Evolutionary conservation across 2,888 invertebrate genomes (phyloP), one percentile per base, ranked within the genome.

Genomic region (Drosophila seclusa): DNA sequence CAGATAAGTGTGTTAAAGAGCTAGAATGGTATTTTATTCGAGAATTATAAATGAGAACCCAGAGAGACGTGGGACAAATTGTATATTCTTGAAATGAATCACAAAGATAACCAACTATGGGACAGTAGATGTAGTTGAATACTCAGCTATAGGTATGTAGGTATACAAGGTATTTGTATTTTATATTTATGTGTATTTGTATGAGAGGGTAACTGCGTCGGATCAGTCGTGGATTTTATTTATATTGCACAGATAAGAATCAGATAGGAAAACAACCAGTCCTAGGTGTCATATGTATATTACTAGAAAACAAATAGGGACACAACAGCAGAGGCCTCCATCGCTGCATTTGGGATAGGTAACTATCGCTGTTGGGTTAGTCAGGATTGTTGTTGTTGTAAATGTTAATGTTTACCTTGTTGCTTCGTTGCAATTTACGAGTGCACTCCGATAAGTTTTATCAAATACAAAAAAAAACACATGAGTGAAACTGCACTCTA

Each of bases 381-480:
- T 65, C 65, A 71, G 74, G 64, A 66, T 45, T 42, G 78, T 78
- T 49, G 45, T 36, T 49, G 53, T 52, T 63, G 70, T 48, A 18
- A 27, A 16, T 52, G 34, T 29, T 16, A 36, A 42, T 87, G 83
- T 87, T 84, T 87, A 83, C 80, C 87, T 82, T 87, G 80, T 86
- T 86, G 76, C 85, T 82, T 67, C 81, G 80, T 87, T 87, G 89
- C 87, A 89, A 87, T 89, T 89, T 87, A 87, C 83, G 87, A 87
- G 89, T 84, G 76, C 84, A 61, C 62, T 38, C 58, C 68, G 85
- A 85, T 85, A 85, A 88, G 70, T 55, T 54, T 84, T 83, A 88
- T 88, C 86, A 78, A 60, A 29, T 13, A 24, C 34, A 21, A 64
- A 58, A 45, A 59, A 57, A 45, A 24, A 24, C 45, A 62, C 38